Evolutionary conservation across 2,888 invertebrate species (phyloP), one percentile per base, ranked within the genome.

Genomic region (Euproctis similis): DNA sequence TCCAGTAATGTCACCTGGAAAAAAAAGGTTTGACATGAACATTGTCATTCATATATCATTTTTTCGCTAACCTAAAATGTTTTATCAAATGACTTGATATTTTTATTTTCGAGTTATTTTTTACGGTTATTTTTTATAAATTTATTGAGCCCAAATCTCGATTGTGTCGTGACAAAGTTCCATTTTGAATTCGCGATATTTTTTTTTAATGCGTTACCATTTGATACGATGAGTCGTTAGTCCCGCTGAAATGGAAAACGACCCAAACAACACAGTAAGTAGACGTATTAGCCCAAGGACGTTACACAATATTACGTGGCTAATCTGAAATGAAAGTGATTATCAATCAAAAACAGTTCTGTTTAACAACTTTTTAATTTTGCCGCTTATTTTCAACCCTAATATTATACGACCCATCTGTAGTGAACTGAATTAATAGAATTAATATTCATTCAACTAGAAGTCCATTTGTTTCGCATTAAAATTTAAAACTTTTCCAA

Each of bases 41-140:
- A n/a, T 70, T 76, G 84, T 80, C 82, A 82, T 69, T 75, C 62
- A 65, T 67, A 58, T 75, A 82, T 73, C 58, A 80, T 80, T 80
- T 81, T 81, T 84, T 84, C 81, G 81, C 80, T 84, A 82, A 84
- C 84, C 82, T 81, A 84, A 84, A 84, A 84, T 84, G 84, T 82
- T 82, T 82, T 74, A 74, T 80, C 81, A 78, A 82, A 82, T 80
- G 80, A 77, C 78, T 78, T 84, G 74, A 84, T 77, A 75, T 67
- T 74, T 64, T 57, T 72, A 62, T 74, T 80, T 82, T 71, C 21
- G 70, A 66, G 63, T 65, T 60, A 70, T 77, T 80, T 80, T 78
- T 78, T 76, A 76, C 71, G 57, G 52, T 72, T 74, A 73, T 74
- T 82, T 82, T n/a, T 81, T 77, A 73, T 54, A 77, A 75, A 77